These are phyloP conservation scores for Macquaria australasica DNA, from an alignment of 2,113 vertebrate genomes.

Conservation along the genomic window DNA sequence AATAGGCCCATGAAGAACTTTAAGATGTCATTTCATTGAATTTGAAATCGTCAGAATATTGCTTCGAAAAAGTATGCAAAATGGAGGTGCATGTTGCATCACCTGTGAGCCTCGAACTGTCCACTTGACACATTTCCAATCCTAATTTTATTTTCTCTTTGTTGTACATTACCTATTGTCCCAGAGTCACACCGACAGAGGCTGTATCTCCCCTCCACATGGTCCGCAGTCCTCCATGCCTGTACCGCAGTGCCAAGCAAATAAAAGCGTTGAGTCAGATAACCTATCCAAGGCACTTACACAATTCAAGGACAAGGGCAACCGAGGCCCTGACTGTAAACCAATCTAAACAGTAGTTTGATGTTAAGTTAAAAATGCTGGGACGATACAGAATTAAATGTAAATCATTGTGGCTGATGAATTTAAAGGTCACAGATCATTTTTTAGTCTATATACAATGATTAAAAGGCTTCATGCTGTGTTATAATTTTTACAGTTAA, in stretches of 20 bases:
- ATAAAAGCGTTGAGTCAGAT: slow-evolving; percentile 88
- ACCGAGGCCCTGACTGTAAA: slow-evolving; percentile 66
- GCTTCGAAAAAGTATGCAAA: background rate
- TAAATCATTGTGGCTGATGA: background rate
- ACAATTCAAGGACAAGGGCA: slow-evolving; percentile 87
- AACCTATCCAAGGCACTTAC: slow-evolving; percentile 85
- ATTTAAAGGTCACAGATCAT: background rate
- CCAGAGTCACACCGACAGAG: slow-evolving; percentile 53
- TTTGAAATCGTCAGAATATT: slow-evolving; percentile 3
- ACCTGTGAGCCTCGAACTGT: slow-evolving; percentile 9
- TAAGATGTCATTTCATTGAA: background rate
- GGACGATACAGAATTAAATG: background rate
- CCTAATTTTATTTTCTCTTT: slow-evolving; percentile 42
- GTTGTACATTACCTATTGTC: slow-evolving; percentile 63
- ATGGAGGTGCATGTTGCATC: slow-evolving; percentile 20
- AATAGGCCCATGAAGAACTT: slow-evolving; percentile 10
- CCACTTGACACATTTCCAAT: slow-evolving; percentile 38
- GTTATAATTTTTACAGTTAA: slow-evolving; percentile 1
- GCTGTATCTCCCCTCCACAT: slow-evolving; percentile 69
- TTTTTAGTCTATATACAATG: background rate
- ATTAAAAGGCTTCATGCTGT: background rate
- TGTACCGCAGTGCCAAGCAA: slow-evolving; percentile 86
- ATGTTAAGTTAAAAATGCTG: background rate
- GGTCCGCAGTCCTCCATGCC: slow-evolving; percentile 83
- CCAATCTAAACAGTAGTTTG: slow-evolving; percentile 20